Base-by-base conservation (phyloP, 1,140 invertebrate species). In the Watersipora subatra region DNA sequence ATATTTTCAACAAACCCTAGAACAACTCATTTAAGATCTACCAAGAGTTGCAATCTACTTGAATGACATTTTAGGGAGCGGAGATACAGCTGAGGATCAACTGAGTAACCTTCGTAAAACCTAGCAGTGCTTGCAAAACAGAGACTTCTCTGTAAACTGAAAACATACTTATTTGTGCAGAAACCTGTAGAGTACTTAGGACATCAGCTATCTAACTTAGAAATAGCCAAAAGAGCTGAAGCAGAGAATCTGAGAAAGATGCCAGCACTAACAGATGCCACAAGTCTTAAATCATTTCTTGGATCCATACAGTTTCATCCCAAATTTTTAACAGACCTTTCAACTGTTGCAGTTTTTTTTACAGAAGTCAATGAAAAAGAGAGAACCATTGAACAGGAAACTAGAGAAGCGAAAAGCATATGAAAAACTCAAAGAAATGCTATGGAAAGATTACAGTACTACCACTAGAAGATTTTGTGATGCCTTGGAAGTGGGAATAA, bases 281-380 rank as follows among this genome's bases (percentile, higher is more conserved):
- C 28, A 1, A 55, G 30, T 7, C 34, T 66, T 1, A 55, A 56
- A 17, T 64, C 65, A 15, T 67, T 68, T 57, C 34, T 66, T 22
- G 58, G 67, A 27, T 58, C 20, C 20, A 27, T 67, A 2, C 64
- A 66, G 20, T 68, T 34, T 24, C 66, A 68, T 27, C 2, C 1
- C 19, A 68, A 66, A 46, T 68, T 68, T 63, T 20, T 68, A 19
- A 2, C 66, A 63, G 46, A 57, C 24, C 26, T 68, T 2, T 15
- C 67, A 27, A 68, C 67, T 19, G 25, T 68, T 7, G 2, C 29
- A 3, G 28, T 57, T 0, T 30, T 64, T n/a, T 46, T n/a, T 46
- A 46, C 34, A 46, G 34, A n/a, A 46, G 34, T n/a, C n/a, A 46
- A 7, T 46, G n/a, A 7, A n/a, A 46, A 46, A 46, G n/a, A 46